phyloP scores from a whole-genome alignment of 35 echinoderm and acorn worm genomes.

The Amphiura filiformis region DNA sequence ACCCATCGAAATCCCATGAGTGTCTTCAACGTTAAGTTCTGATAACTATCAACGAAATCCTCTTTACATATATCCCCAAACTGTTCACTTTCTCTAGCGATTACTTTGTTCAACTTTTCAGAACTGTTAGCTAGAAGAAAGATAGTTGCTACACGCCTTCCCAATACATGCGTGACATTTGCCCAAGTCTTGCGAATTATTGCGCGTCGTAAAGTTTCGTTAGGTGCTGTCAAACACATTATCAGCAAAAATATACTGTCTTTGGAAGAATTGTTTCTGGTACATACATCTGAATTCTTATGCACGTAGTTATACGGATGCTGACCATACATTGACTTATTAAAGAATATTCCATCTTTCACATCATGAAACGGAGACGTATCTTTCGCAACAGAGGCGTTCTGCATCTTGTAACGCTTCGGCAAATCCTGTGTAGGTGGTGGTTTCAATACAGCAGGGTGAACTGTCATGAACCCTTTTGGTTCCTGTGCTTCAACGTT shows the following conservation, averaged over 20 bases:
- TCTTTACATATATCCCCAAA: slow-evolving; percentile 42
- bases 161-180: neutral
- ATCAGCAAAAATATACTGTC: slow-evolving; percentile 9
- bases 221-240: slow-evolving; percentile 10
- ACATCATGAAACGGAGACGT: too few relatives aligned
- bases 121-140: slow-evolving; percentile 29
- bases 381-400: too few relatives aligned
- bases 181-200: slow-evolving; percentile 27
- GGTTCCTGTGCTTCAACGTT: too few relatives aligned
- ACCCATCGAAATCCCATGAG: slow-evolving; percentile 63
- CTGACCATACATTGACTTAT: too few relatives aligned
- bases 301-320: too few relatives aligned
- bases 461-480: too few relatives aligned
- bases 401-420: too few relatives aligned
- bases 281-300: too few relatives aligned
- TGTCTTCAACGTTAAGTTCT: slow-evolving; percentile 60
- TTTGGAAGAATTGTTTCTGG: too few relatives aligned
- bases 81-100: slow-evolving; percentile 9
- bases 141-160: neutral
- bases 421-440: too few relatives aligned
- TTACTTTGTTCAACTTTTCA: neutral
- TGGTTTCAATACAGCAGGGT: too few relatives aligned
- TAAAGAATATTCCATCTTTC: too few relatives aligned
- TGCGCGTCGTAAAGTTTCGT: neutral
- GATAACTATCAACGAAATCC: slow-evolving; percentile 47